phyloP scores from a whole-genome alignment of 2,797 vertebrate genomes.

The Miichthys miiuy region DNA sequence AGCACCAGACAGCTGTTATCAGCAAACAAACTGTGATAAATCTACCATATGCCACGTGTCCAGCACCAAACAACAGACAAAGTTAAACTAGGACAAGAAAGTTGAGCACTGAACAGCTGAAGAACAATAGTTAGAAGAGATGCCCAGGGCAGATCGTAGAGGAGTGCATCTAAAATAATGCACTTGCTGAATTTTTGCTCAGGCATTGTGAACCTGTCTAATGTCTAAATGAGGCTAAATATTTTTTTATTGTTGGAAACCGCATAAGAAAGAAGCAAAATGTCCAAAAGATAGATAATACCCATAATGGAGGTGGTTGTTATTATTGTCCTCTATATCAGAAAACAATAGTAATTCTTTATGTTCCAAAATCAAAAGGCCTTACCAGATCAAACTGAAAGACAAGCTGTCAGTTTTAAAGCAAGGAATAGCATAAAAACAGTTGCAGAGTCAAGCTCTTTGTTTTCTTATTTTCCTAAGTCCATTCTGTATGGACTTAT shows the following conservation, averaged over 20 bases:
- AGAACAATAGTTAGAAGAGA: background rate
- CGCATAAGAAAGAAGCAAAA: background rate
- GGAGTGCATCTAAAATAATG: too few relatives aligned
- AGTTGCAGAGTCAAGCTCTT: background rate
- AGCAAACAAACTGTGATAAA: background rate
- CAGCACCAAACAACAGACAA: background rate
- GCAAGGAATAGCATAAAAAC: background rate
- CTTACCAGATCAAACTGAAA: background rate
- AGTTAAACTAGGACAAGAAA: background rate
- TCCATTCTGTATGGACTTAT: background rate
- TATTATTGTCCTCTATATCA: background rate
- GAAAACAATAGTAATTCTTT: background rate
- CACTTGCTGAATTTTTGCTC: slow-evolving; percentile 2
- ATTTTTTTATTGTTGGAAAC: background rate
- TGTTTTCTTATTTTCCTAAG: background rate
- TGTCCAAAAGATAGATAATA: background rate
- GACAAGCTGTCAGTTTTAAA: background rate
- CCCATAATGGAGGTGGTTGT: background rate
- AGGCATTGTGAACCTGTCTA: slow-evolving; percentile 10
- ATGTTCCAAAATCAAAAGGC: background rate
- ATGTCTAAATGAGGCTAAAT: slow-evolving; percentile 19
- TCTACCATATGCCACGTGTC: background rate
- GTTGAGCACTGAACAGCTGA: background rate
- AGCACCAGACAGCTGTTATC: background rate
- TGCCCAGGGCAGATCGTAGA: too few relatives aligned